Conservation (phyloP, 2,888 invertebrate genomes). For the Hirtodrosophila histrioides region DNA sequence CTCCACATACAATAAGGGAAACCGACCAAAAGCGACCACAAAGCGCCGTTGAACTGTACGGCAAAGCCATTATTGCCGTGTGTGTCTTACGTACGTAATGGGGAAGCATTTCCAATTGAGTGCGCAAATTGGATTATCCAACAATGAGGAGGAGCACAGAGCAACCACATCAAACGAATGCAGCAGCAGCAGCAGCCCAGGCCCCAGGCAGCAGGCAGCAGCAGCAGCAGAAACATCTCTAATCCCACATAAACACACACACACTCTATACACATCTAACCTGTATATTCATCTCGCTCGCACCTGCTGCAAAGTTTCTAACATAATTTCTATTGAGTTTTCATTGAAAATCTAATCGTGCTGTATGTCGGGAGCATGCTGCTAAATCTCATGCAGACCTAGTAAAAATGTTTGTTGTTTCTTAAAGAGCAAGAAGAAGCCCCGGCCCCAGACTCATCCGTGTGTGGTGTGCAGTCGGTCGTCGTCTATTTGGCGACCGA, state of each 20-base stretch:
- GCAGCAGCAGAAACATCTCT: slow-evolving; percentile 53
- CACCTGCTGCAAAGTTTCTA: slow-evolving; percentile 70
- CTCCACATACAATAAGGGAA: slow-evolving; percentile 30
- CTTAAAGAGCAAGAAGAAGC: slow-evolving; percentile 81
- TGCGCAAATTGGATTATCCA: slow-evolving; percentile 72
- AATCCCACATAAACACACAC: slow-evolving; percentile 47
- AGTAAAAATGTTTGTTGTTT: slow-evolving; percentile 84
- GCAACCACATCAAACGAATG: slow-evolving; percentile 39
- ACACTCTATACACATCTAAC: slow-evolving; percentile 7
- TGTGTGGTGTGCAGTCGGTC: slow-evolving; percentile 19
- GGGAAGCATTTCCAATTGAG: slow-evolving; percentile 34
- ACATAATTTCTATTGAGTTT: slow-evolving; percentile 82
- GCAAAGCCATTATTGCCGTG: slow-evolving; percentile 16
- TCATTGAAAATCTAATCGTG: slow-evolving; percentile 82
- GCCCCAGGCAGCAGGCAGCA: slow-evolving; percentile 22
- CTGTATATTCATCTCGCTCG: slow-evolving; percentile 59
- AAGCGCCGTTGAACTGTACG: slow-evolving; percentile 12
- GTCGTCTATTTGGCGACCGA: slow-evolving; percentile 30
- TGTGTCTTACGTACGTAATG: slow-evolving; percentile 3
- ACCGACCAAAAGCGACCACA: slow-evolving; percentile 10
- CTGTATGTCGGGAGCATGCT: slow-evolving; percentile 53
- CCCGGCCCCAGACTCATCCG: slow-evolving; percentile 43
- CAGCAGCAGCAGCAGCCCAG: slow-evolving; percentile 38
- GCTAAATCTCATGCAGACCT: slow-evolving; percentile 82
- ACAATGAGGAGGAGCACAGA: slow-evolving; percentile 47